Percentiles rank a stretch among this genome's conserved stretches.
These are phyloP conservation scores for Neosilurus hyrtlii DNA, from an alignment of 2,797 vertebrate species.

Conservation along the genomic window DNA sequence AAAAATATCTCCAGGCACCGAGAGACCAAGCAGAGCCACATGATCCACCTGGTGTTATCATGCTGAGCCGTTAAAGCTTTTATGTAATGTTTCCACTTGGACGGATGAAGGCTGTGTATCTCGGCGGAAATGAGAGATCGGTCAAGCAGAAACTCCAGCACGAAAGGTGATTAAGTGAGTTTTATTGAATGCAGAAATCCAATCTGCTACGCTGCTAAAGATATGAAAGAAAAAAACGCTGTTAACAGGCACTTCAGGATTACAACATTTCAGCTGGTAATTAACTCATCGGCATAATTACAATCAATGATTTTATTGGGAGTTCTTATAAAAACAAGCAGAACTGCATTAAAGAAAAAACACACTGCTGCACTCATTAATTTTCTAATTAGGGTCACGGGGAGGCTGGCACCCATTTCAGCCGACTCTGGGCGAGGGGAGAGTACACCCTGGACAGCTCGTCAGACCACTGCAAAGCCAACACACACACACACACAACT, in stretches of 20 bases:
- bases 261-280: neutral
- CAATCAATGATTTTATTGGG: neutral
- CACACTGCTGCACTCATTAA: too few relatives aligned
- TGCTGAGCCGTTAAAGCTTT: slow-evolving; percentile 7
- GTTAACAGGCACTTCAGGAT: neutral
- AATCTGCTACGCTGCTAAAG: neutral
- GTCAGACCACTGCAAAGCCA: too few relatives aligned
- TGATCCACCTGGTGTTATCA: neutral
- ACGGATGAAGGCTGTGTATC: neutral
- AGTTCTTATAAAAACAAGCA: neutral
- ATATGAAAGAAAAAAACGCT: neutral
- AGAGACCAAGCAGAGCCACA: neutral
- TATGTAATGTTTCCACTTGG: slow-evolving; percentile 15
- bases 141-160: neutral
- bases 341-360: neutral
- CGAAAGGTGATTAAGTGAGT: neutral
- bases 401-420: too few relatives aligned
- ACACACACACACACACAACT: too few relatives aligned
- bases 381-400: too few relatives aligned
- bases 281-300: neutral
- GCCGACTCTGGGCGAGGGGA: too few relatives aligned
- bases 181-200: neutral
- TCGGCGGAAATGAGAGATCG: neutral
- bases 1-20: slow-evolving; percentile 16
- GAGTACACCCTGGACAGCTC: too few relatives aligned